phyloP scores from a whole-genome alignment of 2,113 vertebrate genomes.

The Ameiurus melas region DNA sequence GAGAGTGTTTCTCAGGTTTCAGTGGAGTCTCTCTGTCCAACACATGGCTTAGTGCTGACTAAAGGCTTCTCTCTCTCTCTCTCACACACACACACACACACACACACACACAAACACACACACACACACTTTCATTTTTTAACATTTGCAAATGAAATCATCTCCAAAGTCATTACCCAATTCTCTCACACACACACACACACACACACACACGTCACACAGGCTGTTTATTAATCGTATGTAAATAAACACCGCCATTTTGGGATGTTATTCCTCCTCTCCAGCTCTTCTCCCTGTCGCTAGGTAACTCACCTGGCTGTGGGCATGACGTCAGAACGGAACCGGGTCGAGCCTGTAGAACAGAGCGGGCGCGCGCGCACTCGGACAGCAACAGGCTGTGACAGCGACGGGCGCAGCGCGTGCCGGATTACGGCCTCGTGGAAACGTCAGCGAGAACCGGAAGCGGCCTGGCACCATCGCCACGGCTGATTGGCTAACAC shows the following conservation, averaged over 20 bases:
- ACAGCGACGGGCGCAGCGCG: background rate
- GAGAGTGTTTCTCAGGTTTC: background rate
- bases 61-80: background rate
- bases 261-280: background rate
- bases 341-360: background rate
- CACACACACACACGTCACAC: background rate
- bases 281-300: background rate
- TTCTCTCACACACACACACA: background rate
- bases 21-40: background rate
- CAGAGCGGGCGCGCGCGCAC: background rate
- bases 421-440: background rate
- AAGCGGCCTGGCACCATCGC: background rate
- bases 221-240: background rate
- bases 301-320: constrained; percentile 66
- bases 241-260: background rate
- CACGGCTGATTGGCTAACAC: background rate
- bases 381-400: background rate
- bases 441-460: background rate
- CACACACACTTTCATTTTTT: no score
- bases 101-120: background rate
- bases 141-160: no score
- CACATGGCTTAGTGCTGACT: constrained; percentile 50
- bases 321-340: constrained; percentile 63
- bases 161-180: no score
- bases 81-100: background rate